A percentile compares a stretch with the other conserved stretches of the same genome.
phyloP scores from a whole-genome alignment of 2,797 vertebrate genomes.

The Odontamblyopus rebecca region DNA sequence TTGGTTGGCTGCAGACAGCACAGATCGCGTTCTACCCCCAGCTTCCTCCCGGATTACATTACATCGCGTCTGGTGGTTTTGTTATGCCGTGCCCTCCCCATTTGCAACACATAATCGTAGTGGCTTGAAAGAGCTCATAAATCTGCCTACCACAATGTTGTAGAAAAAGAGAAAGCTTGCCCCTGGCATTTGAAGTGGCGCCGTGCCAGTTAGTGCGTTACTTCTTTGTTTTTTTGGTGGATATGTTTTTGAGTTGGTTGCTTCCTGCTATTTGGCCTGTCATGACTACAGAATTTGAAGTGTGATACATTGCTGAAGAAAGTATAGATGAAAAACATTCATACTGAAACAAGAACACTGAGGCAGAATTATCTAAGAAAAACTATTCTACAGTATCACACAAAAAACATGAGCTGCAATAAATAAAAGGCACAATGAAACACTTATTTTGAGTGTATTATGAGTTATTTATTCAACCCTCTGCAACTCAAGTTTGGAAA shows the following conservation, averaged over 20 bases:
- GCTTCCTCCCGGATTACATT: conserved; percentile 64
- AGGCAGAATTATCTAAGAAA: too few relatives aligned
- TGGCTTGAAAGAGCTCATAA: conserved; percentile 69
- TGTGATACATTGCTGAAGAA: too few relatives aligned
- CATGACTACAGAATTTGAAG: too few relatives aligned
- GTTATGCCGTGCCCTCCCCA: conserved; percentile 48
- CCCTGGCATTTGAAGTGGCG: conserved; percentile 63
- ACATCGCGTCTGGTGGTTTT: conserved; percentile 51
- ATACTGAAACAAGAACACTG: too few relatives aligned
- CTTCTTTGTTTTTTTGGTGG: conserved; percentile 33
- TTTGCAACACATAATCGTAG: conserved; percentile 54
- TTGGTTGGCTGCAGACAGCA: conserved; percentile 40
- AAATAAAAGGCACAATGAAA: too few relatives aligned
- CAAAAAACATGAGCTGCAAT: too few relatives aligned
- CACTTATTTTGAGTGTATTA: too few relatives aligned
- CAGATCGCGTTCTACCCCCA: conserved; percentile 49
- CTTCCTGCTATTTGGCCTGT: conserved; percentile 1
- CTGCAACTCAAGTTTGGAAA: too few relatives aligned
- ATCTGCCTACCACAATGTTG: conserved; percentile 65
- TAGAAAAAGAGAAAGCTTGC: conserved; percentile 47
- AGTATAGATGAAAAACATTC: too few relatives aligned
- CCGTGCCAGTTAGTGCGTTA: conserved; percentile 55
- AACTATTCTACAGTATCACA: too few relatives aligned
- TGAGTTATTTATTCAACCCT: too few relatives aligned
- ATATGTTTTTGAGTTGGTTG: conserved; percentile 29